These are phyloP conservation scores for Zaprionus gabonicus DNA, from an alignment of 1,140 invertebrate species.

Conservation along the genomic window DNA sequence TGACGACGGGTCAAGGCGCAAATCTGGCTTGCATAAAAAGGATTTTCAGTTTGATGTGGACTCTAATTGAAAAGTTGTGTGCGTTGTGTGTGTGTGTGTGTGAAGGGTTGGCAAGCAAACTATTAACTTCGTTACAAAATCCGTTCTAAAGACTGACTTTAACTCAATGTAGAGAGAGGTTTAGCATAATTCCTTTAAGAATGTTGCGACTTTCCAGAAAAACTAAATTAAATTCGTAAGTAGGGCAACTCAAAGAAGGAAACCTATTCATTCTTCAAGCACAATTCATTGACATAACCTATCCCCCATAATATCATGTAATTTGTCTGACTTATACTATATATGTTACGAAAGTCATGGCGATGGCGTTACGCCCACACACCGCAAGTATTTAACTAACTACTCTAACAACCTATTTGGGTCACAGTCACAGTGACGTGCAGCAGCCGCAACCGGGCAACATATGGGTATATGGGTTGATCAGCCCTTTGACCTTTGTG, in stretches of 20 bases:
- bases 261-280: neutral
- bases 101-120: neutral
- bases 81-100: slow-evolving; percentile 10
- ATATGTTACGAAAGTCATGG: slow-evolving; percentile 2
- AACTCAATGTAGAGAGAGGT: neutral
- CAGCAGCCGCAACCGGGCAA: slow-evolving; percentile 23
- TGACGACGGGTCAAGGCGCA: slow-evolving; percentile 62
- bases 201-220: neutral
- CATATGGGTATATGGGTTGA: slow-evolving; percentile 34
- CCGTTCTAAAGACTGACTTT: neutral
- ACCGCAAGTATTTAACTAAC: slow-evolving; percentile 6
- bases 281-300: neutral
- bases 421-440: slow-evolving; percentile 17
- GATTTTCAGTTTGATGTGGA: slow-evolving; percentile 44
- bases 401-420: slow-evolving; percentile 24
- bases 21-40: slow-evolving; percentile 70
- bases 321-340: neutral
- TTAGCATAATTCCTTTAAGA: neutral
- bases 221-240: neutral
- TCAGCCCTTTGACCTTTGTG: slow-evolving; percentile 64
- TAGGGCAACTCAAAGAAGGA: neutral
- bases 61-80: slow-evolving; percentile 74
- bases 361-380: neutral
- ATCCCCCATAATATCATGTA: neutral
- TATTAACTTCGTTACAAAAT: slow-evolving; percentile 25